These are phyloP conservation scores for Agrilus cyanescens DNA, from an alignment of 2,888 invertebrate genomes.

Conservation along the genomic window DNA sequence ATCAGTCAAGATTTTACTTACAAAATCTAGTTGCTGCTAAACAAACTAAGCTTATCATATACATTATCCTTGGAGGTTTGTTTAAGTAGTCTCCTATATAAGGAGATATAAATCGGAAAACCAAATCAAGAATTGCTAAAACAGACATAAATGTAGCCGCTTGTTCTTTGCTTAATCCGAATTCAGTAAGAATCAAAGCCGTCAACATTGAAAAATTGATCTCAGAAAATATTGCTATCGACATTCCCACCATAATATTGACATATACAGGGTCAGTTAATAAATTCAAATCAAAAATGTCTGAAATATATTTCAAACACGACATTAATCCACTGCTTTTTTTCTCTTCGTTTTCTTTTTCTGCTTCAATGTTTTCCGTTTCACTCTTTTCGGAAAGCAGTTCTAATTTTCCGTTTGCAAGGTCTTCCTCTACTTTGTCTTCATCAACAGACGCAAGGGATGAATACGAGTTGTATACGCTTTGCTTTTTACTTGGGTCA, in stretches of 20 bases:
- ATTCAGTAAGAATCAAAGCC: slow-evolving; percentile 52
- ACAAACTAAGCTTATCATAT: slow-evolving; percentile 44
- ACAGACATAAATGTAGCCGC: slow-evolving; percentile 51
- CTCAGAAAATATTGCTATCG: slow-evolving; percentile 53
- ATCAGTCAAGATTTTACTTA: slow-evolving; percentile 34
- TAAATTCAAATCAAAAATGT: slow-evolving; percentile 46
- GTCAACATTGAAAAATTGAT: slow-evolving; percentile 52
- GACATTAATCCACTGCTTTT: neutral
- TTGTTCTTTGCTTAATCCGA: slow-evolving; percentile 42
- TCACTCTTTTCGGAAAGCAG: too few species aligned
- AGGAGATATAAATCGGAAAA: slow-evolving; percentile 48
- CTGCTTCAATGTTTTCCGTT: too few species aligned
- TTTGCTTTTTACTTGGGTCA: too few species aligned
- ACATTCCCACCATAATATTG: slow-evolving; percentile 52
- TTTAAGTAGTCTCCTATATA: slow-evolving; percentile 51
- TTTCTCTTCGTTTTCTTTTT: too few species aligned
- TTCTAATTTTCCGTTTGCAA: too few species aligned
- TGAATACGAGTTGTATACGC: too few species aligned
- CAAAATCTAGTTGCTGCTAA: slow-evolving; percentile 47
- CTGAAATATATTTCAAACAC: neutral
- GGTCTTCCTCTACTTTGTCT: too few species aligned
- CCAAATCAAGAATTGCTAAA: slow-evolving; percentile 39
- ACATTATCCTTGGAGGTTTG: slow-evolving; percentile 49
- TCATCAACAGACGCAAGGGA: too few species aligned
- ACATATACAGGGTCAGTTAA: slow-evolving; percentile 51